Base-by-base conservation (phyloP, 2,113 vertebrate species). In the Clarias batrachus region DNA sequence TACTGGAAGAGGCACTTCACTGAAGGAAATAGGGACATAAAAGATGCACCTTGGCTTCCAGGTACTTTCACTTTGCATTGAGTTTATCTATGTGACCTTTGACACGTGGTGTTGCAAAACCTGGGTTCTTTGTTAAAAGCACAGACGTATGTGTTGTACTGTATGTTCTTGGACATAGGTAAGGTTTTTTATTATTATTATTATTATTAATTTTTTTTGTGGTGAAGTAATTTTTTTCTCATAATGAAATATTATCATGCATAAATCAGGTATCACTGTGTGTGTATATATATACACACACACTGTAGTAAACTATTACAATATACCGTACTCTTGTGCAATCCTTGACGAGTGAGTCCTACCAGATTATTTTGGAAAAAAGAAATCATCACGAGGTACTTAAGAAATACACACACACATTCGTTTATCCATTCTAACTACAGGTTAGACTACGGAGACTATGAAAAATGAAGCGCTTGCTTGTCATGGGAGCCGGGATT, bases 1-100 rank as follows among this genome's bases (percentile, higher is more conserved):
- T 81, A 59, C 56, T 33, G 13, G 74, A 77, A 56, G 57, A 59
- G 25, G 57, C 57, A 33, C 16, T 81, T 60, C 79, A 37, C 79
- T 62, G 27, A 81, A 63, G 57, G 77, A 9, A n/a, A 79, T 30
- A 60, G 3, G 8, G 78, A 48, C 48, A 37, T 33, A 0, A 14
- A 41, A 21, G 17, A 19, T n/a, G 59, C 9, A n/a, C 80, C 41
- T n/a, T 65, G 9, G 37, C 27, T 81, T 81, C 33, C 27, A 37
- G 57, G 62, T 48, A 65, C 80, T 82, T 82, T 82, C 60, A 65
- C 13, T 82, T 82, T 82, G 30, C 4, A 25, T 33, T 27, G 54
- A 82, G 13, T 65, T 41, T n/a, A 65, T 65, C 33, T 17, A 17
- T 12, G 30, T 81, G 80, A 52, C 12, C 11, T 48, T 65, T 25